Evolutionary conservation across 2,797 vertebrate genomes (phyloP).

Genomic region (Lepus oiostolus): DNA sequence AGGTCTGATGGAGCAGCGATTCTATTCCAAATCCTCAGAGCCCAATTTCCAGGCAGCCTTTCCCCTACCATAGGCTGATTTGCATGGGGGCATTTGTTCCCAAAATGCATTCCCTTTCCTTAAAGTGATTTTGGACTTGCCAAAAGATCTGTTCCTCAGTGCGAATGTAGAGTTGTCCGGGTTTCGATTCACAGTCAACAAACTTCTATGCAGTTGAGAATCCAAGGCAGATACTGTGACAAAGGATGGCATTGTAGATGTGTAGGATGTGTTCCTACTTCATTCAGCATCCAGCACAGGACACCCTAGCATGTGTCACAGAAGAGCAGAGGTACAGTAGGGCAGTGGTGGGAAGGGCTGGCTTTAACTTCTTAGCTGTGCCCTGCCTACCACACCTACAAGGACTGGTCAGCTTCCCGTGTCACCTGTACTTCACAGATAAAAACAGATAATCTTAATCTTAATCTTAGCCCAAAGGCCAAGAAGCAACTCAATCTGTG

Average conservation of each 20-base stretch:
- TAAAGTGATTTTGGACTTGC: neutral
- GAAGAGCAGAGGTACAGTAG: neutral
- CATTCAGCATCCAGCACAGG: accelerated
- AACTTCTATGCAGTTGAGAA: neutral
- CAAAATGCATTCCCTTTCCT: neutral
- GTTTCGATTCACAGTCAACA: neutral
- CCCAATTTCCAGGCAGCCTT: conserved; percentile 40
- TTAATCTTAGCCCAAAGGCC: too few species aligned
- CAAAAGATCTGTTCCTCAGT: neutral
- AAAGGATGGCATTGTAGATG: neutral
- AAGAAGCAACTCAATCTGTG: too few species aligned
- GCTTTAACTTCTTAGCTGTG: neutral
- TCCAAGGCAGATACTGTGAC: neutral
- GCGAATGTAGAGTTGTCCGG: neutral
- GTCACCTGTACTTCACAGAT: too few species aligned
- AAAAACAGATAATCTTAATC: too few species aligned
- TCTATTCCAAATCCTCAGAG: neutral
- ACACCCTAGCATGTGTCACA: accelerated
- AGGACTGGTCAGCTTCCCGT: neutral
- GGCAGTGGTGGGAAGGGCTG: accelerated
- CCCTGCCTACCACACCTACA: neutral
- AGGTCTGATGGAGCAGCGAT: conserved; percentile 13
- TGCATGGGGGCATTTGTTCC: neutral
- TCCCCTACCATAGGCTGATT: neutral
- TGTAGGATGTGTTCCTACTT: accelerated